Evolutionary conservation across 2,797 vertebrate species (phyloP).

Genomic region (Paramormyrops hopkinsi): DNA sequence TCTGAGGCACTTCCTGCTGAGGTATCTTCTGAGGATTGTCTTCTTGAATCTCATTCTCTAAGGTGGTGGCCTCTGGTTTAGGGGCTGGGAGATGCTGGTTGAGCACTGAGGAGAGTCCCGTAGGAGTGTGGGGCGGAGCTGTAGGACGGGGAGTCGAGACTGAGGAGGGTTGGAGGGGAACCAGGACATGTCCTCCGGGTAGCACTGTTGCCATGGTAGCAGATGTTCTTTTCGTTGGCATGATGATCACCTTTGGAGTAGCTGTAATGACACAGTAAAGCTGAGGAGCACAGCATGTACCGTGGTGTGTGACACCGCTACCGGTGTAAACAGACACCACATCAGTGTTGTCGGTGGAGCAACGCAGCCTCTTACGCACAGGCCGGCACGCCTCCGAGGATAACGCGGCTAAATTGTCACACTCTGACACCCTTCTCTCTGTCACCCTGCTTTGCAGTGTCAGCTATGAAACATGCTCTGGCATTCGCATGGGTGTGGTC

Average conservation of each 20-base stretch:
- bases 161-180: background rate
- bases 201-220: background rate
- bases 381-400: background rate
- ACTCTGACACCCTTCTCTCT: background rate
- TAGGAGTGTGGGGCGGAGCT: background rate
- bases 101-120: background rate
- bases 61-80: constrained; percentile 37
- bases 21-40: constrained; percentile 47
- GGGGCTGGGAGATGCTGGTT: background rate
- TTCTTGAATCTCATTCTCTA: constrained; percentile 68
- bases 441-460: no score
- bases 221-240: background rate
- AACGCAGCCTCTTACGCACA: background rate
- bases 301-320: background rate
- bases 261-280: constrained; percentile 33
- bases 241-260: constrained; percentile 54
- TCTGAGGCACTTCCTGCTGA: background rate
- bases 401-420: background rate
- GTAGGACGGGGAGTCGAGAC: background rate
- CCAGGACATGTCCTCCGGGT: background rate
- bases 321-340: background rate
- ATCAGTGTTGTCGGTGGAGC: no score
- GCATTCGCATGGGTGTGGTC: no score
- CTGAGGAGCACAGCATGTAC: background rate
- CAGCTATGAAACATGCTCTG: no score